phyloP scores from a whole-genome alignment of 1,140 invertebrate species.

The Lepidurus packardi region DNA sequence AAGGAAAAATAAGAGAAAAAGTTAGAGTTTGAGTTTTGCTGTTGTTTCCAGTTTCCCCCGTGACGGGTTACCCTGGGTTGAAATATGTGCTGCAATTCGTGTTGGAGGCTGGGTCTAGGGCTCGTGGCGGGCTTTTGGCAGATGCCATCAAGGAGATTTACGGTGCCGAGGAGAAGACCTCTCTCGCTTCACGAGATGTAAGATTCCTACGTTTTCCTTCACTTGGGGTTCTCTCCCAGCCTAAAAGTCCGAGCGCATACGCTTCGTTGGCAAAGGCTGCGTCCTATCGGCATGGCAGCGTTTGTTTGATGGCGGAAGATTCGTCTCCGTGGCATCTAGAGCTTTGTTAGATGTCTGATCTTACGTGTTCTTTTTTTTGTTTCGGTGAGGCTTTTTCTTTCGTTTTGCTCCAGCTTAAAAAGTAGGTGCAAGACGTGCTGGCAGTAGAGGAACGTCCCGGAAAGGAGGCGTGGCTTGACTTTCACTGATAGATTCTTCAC shows the following conservation, averaged over 20 bases:
- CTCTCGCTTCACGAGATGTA: slow-evolving; percentile 7
- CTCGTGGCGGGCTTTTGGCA: slow-evolving; percentile 20
- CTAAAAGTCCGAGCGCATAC: neutral
- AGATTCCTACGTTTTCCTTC: neutral
- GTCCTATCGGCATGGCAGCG: neutral
- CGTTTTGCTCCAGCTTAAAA: neutral
- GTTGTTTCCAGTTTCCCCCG: neutral
- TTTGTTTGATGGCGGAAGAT: slow-evolving; percentile 15
- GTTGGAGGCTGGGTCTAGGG: slow-evolving; percentile 16
- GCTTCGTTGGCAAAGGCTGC: neutral
- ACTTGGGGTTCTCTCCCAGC: neutral
- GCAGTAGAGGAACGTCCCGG: neutral
- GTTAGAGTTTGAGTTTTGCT: neutral
- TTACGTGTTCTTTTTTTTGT: neutral
- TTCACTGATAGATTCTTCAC: no score
- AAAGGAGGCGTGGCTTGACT: neutral
- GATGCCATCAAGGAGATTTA: slow-evolving; percentile 14
- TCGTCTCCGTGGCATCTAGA: slow-evolving; percentile 14
- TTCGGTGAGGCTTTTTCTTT: neutral
- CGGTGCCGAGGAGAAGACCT: slow-evolving; percentile 6
- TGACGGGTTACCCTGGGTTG: slow-evolving; percentile 2
- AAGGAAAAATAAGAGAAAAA: neutral
- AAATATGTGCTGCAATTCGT: slow-evolving; percentile 22
- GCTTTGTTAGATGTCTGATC: neutral
- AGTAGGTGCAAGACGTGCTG: neutral